Evolutionary conservation across 2,113 vertebrate genomes (phyloP), one percentile per base, ranked within the genome.

Genomic region (Grantiella picta): DNA sequence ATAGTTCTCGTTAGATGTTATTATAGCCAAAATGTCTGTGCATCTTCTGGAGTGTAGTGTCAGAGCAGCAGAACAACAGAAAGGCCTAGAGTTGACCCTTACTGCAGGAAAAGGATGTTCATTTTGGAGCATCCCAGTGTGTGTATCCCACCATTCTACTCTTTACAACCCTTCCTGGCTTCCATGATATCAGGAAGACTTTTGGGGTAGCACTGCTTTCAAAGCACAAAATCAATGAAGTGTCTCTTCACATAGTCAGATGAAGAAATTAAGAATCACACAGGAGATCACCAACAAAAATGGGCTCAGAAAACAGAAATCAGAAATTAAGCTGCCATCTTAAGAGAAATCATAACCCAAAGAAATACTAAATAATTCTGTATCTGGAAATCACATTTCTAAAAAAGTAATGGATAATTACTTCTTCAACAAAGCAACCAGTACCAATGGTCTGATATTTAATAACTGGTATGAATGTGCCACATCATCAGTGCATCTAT

Each of bases 171-270:
- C 20, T 29, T 4, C 19, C 13, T 29, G 78, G 25, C 50, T 33
- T 65, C 23, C 14, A 25, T 0, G 1, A 3, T 45, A 28, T 72
- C 16, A 36, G 44, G 24, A 71, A 83, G 44, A 33, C 20, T 59
- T 5, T 29, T 2, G 0, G 16, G 2, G 11, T 33, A 63, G 21
- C 7, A 15, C 8, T 54, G 11, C 23, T 60, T 44, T 68, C 28
- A 59, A 90, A 79, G 18, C 16, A 47, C 15, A 60, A 40, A 72
- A 54, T 79, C 42, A 54, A 5, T 36, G 15, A 57, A 68, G 10
- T 61, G 15, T 4, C 42, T 44, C 29, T 83, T 89, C 59, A 84
- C 27, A 42, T 6, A 49, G 24, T 56, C 36, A 72, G 13, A 40
- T 61, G 50, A 82, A 42, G 19, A 28, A 40, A 81, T 6, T 36